Evolutionary conservation across 37 sponge, comb jelly and placozoan species (phyloP), one percentile per base, ranked within the genome.

Genomic region (Agelas oroides): DNA sequence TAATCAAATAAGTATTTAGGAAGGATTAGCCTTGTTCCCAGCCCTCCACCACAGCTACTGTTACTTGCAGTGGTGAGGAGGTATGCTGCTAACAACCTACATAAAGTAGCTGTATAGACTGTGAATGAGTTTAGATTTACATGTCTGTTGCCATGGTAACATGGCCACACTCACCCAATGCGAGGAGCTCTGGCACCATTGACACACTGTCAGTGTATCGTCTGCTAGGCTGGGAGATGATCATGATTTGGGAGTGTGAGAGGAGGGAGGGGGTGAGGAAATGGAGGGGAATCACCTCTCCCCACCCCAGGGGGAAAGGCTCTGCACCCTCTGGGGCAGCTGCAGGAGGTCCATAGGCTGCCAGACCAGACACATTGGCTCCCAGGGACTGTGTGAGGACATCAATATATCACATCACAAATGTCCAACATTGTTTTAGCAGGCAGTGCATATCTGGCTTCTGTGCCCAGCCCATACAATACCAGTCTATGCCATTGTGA

Each of bases 201-300:
- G 35, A 27, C 1, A 92, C 89, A 79, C 83, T 82, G 46, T 84
- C 74, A 13, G 73, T 83, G 76, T 92, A 92, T 37, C 92, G 76
- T 61, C 92, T 71, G 41, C 75, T 79, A 15, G 92, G 92, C 84
- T 92, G 92, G 6, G 92, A 92, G 0, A 92, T 8, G 27, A 92
- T 54, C 59, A 92, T 57, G 27, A 82, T 72, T 13, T 64, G 39
- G 21, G 71, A 41, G 16, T 27, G 24, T 25, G 19, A 8, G 1
- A 41, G 28, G 20, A 70, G 70, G 64, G 59, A 5, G 0, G 80
- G 72, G 1, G 37, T 60, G 27, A 83, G 33, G 80, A 92, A 92
- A 53, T 92, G 77, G 19, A 92, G 69, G 36, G 92, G 92, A 37
- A 92, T 92, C 38, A 92, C 92, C 27, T 92, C 92, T 20, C 92